Evolutionary conservation across 2,888 invertebrate genomes (phyloP).

Genomic region (Serripes groenlandicus): DNA sequence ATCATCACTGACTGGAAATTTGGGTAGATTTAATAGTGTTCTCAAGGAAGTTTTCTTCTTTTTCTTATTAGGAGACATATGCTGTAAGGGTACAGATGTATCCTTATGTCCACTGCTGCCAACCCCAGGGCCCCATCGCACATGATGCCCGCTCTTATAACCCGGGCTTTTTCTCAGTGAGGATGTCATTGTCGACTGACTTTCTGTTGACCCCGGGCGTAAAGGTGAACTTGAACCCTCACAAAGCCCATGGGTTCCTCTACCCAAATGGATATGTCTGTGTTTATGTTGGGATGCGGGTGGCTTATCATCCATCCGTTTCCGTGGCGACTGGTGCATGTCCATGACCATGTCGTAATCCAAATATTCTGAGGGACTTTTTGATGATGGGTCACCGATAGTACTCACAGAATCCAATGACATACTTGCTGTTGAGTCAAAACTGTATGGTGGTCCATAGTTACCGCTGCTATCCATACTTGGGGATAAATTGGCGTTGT

Average conservation of each 20-base stretch:
- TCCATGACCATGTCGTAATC: constrained; percentile 58
- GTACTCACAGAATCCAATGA: constrained; percentile 64
- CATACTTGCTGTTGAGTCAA: constrained; percentile 59
- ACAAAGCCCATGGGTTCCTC: constrained; percentile 65
- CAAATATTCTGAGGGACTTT: constrained; percentile 50
- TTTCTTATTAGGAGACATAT: constrained; percentile 37
- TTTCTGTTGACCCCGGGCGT: constrained; percentile 54
- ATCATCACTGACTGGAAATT: constrained; percentile 62
- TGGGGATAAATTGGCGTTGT: background rate
- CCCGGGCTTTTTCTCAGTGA: constrained; percentile 64
- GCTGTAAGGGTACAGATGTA: background rate
- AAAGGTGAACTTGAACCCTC: constrained; percentile 45
- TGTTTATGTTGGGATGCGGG: constrained; percentile 41
- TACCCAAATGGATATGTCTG: constrained; percentile 56
- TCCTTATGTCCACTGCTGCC: constrained; percentile 41
- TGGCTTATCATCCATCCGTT: constrained; percentile 38
- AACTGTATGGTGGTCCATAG: constrained; percentile 44
- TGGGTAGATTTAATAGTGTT: constrained; percentile 59
- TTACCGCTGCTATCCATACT: constrained; percentile 22
- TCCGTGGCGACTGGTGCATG: constrained; percentile 7
- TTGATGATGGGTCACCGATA: constrained; percentile 57
- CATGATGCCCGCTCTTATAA: constrained; percentile 53
- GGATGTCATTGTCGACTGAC: constrained; percentile 58
- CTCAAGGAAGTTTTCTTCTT: constrained; percentile 65
- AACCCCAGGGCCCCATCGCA: constrained; percentile 63